Evolutionary conservation across 2,888 invertebrate genomes (phyloP), one percentile per base, ranked within the genome.

Genomic region (Cheilosia scutellata): DNA sequence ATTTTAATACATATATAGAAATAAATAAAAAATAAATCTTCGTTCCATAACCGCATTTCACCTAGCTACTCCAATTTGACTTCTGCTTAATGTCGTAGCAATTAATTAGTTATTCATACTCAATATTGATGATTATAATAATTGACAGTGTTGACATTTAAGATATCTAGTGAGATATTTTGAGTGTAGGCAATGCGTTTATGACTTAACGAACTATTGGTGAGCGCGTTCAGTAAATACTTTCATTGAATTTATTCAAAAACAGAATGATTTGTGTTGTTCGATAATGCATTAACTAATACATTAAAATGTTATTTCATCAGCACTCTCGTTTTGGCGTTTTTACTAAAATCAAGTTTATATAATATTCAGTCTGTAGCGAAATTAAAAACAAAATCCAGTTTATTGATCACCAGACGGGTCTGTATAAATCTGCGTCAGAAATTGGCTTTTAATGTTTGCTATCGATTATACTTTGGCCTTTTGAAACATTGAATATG

Each of bases 391-490:
- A 49, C 2, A 4, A 53, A 47, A 49, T 57, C 75, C 44, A 65
- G 75, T 75, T 75, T 75, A 29, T 65, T 57, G 29, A 65, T 75
- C 65, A 49, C 31, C 75, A 55, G 65, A 65, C 65, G 44, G 65
- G 57, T 63, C 74, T 74, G 44, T 33, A 47, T 49, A 65, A 57
- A 65, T 75, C 49, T 57, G 57, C 57, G 65, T 65, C 75, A 75
- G 47, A 75, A 55, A 42, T 47, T 47, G 6, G 49, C 1, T 16
- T 13, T 40, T 20, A 31, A 51, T 25, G 37, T 37, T 49, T 37
- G 37, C 33, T 11, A 44, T 33, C 31, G 20, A 40, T 44, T 57
- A 20, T 44, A 55, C 47, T 40, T 42, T 57, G 42, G 42, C 49
- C 47, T 47, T 47, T 47, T 47, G 20, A 47, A 16, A 20, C 47